Evolutionary conservation across 2,888 invertebrate species (phyloP).

Genomic region (Cephus pygmeus): DNA sequence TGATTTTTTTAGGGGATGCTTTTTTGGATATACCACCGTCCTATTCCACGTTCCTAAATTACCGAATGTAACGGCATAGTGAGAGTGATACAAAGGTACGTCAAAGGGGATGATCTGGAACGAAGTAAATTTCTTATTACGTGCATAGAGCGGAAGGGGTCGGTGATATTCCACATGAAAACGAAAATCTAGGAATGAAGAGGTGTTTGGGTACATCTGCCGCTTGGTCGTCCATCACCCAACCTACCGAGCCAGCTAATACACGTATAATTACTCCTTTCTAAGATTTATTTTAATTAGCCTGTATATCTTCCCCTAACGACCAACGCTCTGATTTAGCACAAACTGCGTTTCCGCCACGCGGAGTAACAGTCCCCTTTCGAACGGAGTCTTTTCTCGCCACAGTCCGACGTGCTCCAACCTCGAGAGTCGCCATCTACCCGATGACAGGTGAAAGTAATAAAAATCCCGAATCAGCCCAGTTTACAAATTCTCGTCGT

Average conservation of each 20-base stretch:
- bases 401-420: no score
- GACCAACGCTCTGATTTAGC: slow-evolving; percentile 54
- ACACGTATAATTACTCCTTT: slow-evolving; percentile 67
- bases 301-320: slow-evolving; percentile 64
- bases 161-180: background rate
- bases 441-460: no score
- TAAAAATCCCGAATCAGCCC: no score
- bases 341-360: slow-evolving; percentile 33
- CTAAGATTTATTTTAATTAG: slow-evolving; percentile 67
- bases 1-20: no score
- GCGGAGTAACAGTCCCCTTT: no score
- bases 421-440: no score
- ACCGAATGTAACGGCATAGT: background rate
- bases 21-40: no score
- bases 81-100: background rate
- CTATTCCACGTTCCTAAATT: no score
- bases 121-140: slow-evolving; percentile 2
- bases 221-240: slow-evolving; percentile 64
- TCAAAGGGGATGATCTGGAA: background rate
- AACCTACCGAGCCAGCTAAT: slow-evolving; percentile 56
- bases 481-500: no score
- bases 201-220: slow-evolving; percentile 66
- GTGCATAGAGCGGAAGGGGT: background rate
- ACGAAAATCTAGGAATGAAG: slow-evolving; percentile 66
- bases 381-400: no score